Percentiles rank a stretch among this genome's conserved stretches.
phyloP scores from a whole-genome alignment of 23 tunicate species.

The Botrylloides violaceus region DNA sequence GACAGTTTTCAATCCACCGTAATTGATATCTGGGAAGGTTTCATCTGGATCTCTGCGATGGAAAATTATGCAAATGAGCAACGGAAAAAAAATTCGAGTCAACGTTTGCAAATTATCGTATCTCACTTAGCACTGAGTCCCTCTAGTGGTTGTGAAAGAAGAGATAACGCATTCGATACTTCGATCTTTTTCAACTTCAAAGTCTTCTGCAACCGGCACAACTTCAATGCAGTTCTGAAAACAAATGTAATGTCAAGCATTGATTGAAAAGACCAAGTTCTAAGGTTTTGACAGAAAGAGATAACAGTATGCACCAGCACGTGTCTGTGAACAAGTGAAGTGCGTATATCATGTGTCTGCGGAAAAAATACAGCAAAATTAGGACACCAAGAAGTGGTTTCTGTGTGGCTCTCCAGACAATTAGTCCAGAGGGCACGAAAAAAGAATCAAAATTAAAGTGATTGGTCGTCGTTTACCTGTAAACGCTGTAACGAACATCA shows the following conservation, averaged over 20 bases:
- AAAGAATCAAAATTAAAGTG: not conserved
- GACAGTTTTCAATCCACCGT: not conserved
- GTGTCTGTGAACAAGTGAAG: no score
- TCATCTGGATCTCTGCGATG: conserved; percentile 3
- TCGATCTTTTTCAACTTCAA: conserved; percentile 33
- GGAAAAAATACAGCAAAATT: no score
- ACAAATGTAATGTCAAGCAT: no score
- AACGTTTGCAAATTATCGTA: not conserved
- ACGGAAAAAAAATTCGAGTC: no score
- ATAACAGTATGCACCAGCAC: no score
- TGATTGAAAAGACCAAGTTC: no score
- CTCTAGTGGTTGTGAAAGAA: conserved; percentile 15
- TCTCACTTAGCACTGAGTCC: conserved; percentile 11
- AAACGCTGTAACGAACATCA: conserved; percentile 7
- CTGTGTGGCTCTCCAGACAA: no score
- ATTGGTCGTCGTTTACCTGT: conserved; percentile 1
- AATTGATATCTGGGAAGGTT: not conserved
- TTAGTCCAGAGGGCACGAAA: no score
- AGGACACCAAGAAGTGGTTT: no score
- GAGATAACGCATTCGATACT: conserved; percentile 5
- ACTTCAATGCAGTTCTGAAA: conserved; percentile 63
- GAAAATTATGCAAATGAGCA: no score
- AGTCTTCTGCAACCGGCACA: conserved; percentile 37
- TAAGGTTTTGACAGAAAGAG: no score
- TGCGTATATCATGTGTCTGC: no score